phyloP scores from a whole-genome alignment of 2,797 vertebrate species.

The Falco novaeseelandiae region DNA sequence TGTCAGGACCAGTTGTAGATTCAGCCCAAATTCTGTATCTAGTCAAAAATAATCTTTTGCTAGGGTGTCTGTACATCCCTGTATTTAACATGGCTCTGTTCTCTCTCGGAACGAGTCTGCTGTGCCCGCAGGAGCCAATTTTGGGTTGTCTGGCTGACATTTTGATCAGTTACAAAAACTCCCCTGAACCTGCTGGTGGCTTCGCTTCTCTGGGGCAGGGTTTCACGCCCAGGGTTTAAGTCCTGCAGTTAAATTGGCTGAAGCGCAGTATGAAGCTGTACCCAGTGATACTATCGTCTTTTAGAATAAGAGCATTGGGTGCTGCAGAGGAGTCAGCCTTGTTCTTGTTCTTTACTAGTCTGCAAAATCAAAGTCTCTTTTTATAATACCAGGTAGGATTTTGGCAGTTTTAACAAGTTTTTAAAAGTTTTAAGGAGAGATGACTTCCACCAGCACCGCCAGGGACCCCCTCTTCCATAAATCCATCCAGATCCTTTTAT shows the following conservation, averaged over 20 bases:
- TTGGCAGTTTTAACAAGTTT: not conserved
- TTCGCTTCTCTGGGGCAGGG: not conserved
- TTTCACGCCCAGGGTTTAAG: not conserved
- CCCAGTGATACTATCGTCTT: not conserved
- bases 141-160: not conserved
- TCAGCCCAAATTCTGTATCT: not conserved
- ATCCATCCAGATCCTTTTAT: not conserved
- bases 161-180: not conserved
- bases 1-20: not conserved
- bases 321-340: not conserved
- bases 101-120: not conserved
- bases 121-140: not conserved
- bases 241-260: not conserved
- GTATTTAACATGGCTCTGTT: not conserved
- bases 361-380: not conserved
- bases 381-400: fast-evolving
- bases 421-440: not conserved
- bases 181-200: not conserved
- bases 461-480: not conserved
- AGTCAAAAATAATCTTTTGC: not conserved
- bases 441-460: not conserved
- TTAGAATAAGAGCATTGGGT: not conserved
- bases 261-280: not conserved
- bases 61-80: not conserved
- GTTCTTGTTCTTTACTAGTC: not conserved